Evolutionary conservation across 2,113 vertebrate genomes (phyloP), one percentile per base, ranked within the genome.

Genomic region (Chloropsis cyanopogon): DNA sequence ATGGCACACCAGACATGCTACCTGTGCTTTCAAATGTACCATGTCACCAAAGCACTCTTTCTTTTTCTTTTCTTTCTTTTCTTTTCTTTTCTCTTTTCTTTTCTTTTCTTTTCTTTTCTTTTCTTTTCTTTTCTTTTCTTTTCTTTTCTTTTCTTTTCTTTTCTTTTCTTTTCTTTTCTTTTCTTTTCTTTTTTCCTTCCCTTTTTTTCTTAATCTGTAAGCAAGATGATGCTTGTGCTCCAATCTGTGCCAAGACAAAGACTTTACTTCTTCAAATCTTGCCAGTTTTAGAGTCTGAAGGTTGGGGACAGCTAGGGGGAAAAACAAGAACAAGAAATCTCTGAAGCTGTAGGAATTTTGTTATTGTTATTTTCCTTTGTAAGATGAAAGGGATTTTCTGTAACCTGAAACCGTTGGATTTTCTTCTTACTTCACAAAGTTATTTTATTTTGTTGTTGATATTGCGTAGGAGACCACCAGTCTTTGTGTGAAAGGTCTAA

Each of bases 351-450:
- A 88, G 53, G 26, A 21, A 7, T 76, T 84, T 53, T 85, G 28
- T 87, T 91, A 25, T 47, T 95, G 68, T 92, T 95, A 35, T 86
- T 86, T 94, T 84, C 52, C 44, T 91, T 89, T 73, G 31, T 70
- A 86, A 88, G 21, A 91, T n/a, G 17, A 91, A 91, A 80, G 77
- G 41, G 39, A 44, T 88, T 90, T 93, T 60, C 72, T 93, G 77
- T 84, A 84, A 79, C 39, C 11, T 29, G 53, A 79, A 93, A 79
- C 49, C 2, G 1, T 2, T 86, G 69, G 53, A 61, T 91, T 95
- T 95, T 88, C 63, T 76, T 93, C 49, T 94, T 93, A 64, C 44
- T 47, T 61, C 37, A 25, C 20, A 17, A 56, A 50, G 22, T 16
- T 42, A 25, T 71, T 68, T 82, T 66, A 10, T 65, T 91, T 94